Evolutionary conservation across 2,888 invertebrate genomes (phyloP).

Genomic region (Drosophila demipolita): DNA sequence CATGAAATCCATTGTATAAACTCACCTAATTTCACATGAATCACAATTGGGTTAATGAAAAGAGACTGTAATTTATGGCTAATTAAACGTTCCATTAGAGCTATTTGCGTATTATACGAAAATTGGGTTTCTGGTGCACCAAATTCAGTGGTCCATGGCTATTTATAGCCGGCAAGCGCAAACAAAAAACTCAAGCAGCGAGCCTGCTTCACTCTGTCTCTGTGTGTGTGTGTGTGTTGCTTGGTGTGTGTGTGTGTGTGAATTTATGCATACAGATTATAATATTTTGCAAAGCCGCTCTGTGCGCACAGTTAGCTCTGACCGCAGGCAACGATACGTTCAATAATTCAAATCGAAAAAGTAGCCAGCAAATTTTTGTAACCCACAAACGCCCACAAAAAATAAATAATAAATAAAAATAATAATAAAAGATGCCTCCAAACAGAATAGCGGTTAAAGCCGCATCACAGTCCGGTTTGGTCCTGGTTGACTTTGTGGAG

Average conservation of each 20-base stretch:
- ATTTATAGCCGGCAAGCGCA: constrained; percentile 65
- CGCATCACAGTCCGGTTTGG: constrained; percentile 4
- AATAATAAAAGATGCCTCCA: constrained; percentile 30
- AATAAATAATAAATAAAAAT: constrained; percentile 26
- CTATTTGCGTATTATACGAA: constrained; percentile 50
- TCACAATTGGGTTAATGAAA: constrained; percentile 42
- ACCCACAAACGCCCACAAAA: constrained; percentile 66
- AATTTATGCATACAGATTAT: constrained; percentile 79
- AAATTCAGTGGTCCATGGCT: constrained; percentile 72
- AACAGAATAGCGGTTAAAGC: constrained; percentile 49
- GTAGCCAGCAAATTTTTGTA: constrained; percentile 70
- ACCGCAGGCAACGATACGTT: constrained; percentile 74
- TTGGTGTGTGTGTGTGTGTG: constrained; percentile 55
- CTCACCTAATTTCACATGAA: constrained; percentile 42
- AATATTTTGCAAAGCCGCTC: constrained; percentile 67
- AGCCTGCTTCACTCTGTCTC: constrained; percentile 43
- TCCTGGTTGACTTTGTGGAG: constrained; percentile 19
- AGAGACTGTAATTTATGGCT: constrained; percentile 55
- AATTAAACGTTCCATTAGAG: constrained; percentile 72
- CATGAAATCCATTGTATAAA: constrained; percentile 37
- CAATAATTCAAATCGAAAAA: constrained; percentile 79
- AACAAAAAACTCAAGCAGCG: constrained; percentile 75
- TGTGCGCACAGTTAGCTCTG: constrained; percentile 70
- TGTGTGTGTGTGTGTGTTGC: too few relatives aligned
- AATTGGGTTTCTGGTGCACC: constrained; percentile 75